phyloP scores from a whole-genome alignment of 2,113 vertebrate genomes.

The Tor tambroides region DNA sequence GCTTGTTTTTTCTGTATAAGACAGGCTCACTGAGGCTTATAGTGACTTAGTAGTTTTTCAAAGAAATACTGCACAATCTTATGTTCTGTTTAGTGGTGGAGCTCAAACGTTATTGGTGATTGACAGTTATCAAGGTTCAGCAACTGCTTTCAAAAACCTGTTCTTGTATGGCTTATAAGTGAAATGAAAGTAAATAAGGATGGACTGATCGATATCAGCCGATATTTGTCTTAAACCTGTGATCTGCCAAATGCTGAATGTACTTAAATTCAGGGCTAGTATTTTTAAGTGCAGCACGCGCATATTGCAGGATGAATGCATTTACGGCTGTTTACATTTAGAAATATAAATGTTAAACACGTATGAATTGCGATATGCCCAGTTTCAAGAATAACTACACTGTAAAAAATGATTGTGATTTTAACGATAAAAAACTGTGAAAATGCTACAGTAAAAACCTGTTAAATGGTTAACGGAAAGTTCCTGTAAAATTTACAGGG shows the following conservation, averaged over 20 bases:
- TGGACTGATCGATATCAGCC: not conserved
- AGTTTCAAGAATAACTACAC: not conserved
- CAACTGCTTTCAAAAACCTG: not conserved
- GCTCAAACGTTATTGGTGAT: not conserved
- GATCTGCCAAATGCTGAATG: not conserved
- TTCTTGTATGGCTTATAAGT: not conserved
- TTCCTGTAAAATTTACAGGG: too few relatives aligned
- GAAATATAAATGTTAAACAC: not conserved
- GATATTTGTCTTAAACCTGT: not conserved
- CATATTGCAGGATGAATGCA: not conserved
- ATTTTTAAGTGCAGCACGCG: not conserved
- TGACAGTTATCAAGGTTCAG: not conserved
- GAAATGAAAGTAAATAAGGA: not conserved
- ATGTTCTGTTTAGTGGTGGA: not conserved
- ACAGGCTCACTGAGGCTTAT: conserved; percentile 4
- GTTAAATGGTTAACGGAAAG: too few relatives aligned
- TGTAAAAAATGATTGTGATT: too few relatives aligned
- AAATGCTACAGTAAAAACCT: too few relatives aligned
- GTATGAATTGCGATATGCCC: not conserved
- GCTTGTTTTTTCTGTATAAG: not conserved
- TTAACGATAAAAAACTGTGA: too few relatives aligned
- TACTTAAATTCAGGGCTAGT: not conserved
- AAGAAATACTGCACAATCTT: not conserved
- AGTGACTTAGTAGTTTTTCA: not conserved
- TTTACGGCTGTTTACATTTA: not conserved